Base-by-base conservation (phyloP, 1,140 invertebrate genomes). In the Drosophila baimaii region DNA sequence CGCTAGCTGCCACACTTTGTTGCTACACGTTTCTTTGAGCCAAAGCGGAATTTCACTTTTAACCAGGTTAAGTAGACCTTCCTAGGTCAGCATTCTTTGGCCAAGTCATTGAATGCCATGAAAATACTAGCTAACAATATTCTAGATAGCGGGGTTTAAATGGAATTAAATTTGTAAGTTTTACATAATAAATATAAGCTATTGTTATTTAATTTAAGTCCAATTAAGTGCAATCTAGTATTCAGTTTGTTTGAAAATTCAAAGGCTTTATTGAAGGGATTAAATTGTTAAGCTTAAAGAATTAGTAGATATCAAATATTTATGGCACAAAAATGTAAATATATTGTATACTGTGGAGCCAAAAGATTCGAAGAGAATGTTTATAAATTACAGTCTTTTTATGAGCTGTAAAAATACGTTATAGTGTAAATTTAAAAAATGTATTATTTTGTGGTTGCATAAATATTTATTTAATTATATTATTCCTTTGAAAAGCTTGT, bases 1-100 rank as follows among this genome's bases (percentile, higher is more conserved):
- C 6, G 19, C 51, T 35, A 6, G 33, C 64, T 43, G 19, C n/a
- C 31, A 56, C n/a, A 69, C 65, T 66, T 69, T 69, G 46, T 65
- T 29, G 15, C 27, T 15, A 41, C 35, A 39, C 35, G 8, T 35
- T 54, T n/a, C 51, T 54, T 51, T 23, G n/a, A 39, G 65, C 19
- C 37, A 23, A 23, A 19, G 13, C 31, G 15, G 33, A 49, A 37
- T 33, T 31, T n/a, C 3, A 19, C 2, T 33, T n/a, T 61, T 39
- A 23, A 12, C 39, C 55, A 12, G 27, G 8, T 19, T 4, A n/a
- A 44, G 37, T 10, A 5, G 5, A 43, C 19, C 8, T 5, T 21
- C 7, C 49, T 21, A 61, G 37, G 35, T 59, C 23, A 25, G 57
- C 15, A 51, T 19, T 49, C 5, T 19, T 19, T 3, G 13, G 6